Evolutionary conservation across 2,113 vertebrate species (phyloP).

Genomic region (Sphaerodactylus townsendi): DNA sequence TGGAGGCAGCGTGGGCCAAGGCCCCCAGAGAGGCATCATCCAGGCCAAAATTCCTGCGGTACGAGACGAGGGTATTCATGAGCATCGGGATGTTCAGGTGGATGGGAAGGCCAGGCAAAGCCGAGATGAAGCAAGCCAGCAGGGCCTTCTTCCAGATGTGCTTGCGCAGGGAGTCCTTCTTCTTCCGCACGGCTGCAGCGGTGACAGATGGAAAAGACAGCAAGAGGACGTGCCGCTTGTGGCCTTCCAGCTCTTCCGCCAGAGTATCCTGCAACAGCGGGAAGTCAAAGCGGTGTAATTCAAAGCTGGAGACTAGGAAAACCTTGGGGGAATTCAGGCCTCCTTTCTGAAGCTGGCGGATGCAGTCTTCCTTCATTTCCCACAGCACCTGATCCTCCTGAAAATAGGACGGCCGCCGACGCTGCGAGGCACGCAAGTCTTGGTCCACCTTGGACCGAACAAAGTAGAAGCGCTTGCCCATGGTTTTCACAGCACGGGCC

Average conservation of each 20-base stretch:
- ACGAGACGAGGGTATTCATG: constrained; percentile 5
- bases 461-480: constrained; percentile 66
- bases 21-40: constrained; percentile 40
- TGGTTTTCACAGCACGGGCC: constrained; percentile 44
- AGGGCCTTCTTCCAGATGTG: constrained; percentile 51
- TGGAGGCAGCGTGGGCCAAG: constrained; percentile 38
- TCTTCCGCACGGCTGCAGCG: constrained; percentile 39
- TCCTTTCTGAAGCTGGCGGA: background rate
- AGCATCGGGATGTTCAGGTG: constrained; percentile 39
- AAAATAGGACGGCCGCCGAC: background rate
- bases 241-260: constrained; percentile 1
- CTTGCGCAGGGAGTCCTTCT: constrained; percentile 40
- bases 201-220: constrained; percentile 43
- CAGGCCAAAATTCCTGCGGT: constrained; percentile 41
- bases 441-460: constrained; percentile 62
- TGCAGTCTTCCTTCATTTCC: background rate
- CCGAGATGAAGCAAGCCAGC: constrained; percentile 27
- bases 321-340: constrained; percentile 31
- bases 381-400: background rate
- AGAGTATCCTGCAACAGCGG: background rate
- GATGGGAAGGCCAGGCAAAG: constrained; percentile 29
- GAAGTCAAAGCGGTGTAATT: constrained; percentile 19
- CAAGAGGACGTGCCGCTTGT: constrained; percentile 4
- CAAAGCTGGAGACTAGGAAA: constrained; percentile 21
- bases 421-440: constrained; percentile 16